Evolutionary conservation across 2,113 vertebrate genomes (phyloP).

Genomic region (Sinocyclocheilus rhinocerous): DNA sequence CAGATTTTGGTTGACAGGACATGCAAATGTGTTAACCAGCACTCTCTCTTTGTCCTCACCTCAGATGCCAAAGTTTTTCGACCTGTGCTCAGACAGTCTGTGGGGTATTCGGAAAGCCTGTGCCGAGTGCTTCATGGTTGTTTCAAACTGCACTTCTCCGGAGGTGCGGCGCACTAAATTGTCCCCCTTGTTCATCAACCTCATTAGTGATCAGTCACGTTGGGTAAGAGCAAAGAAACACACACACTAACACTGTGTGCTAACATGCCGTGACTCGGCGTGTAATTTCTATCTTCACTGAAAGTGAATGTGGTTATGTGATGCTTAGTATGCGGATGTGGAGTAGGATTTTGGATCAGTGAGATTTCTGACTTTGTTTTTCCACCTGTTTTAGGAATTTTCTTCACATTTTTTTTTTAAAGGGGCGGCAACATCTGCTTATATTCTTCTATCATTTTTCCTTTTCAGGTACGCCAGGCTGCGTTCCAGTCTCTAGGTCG

Average conservation of each 20-base stretch:
- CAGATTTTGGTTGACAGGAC: background rate
- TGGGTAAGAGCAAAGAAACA: slow-evolving; percentile 74
- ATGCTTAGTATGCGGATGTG: background rate
- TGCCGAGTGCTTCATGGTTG: slow-evolving; percentile 87
- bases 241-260: background rate
- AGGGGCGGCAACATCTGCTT: background rate
- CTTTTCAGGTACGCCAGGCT: slow-evolving; percentile 83
- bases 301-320: background rate
- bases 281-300: background rate
- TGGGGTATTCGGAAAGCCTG: slow-evolving; percentile 91
- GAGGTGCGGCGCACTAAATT: slow-evolving; percentile 82
- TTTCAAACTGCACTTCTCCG: slow-evolving; percentile 83
- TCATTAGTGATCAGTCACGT: slow-evolving; percentile 88
- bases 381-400: no score
- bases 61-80: slow-evolving; percentile 87
- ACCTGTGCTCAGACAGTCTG: slow-evolving; percentile 87
- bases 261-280: background rate
- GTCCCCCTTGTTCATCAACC: slow-evolving; percentile 86
- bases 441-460: background rate
- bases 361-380: background rate
- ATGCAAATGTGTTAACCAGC: background rate
- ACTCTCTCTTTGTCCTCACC: slow-evolving; percentile 13
- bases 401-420: background rate
- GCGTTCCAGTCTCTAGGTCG: slow-evolving; percentile 90
- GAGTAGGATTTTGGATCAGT: background rate